Conservation (phyloP, 2,797 vertebrate species). For the Margarornis squamiger region DNA sequence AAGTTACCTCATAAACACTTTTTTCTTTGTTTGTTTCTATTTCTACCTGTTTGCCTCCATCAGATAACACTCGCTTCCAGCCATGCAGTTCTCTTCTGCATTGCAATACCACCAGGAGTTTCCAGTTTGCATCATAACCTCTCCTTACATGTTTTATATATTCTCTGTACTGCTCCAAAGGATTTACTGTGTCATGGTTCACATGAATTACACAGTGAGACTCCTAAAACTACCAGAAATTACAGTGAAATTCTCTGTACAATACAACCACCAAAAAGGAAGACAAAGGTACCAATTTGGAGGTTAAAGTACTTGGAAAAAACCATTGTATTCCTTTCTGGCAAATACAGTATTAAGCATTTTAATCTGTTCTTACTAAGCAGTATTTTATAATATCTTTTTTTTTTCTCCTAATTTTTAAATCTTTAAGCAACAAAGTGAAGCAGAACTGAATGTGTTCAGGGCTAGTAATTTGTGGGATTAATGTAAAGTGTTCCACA, state of each 20-base stretch:
- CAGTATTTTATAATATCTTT: neutral
- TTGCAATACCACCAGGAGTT: neutral
- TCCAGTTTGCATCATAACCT: neutral
- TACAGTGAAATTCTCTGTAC: neutral
- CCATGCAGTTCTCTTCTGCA: neutral
- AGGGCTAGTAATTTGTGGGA: neutral
- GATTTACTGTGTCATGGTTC: neutral
- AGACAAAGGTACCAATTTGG: neutral
- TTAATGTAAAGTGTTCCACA: neutral
- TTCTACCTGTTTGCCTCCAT: neutral
- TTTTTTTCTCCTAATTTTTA: neutral
- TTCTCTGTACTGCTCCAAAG: neutral
- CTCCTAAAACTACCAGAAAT: neutral
- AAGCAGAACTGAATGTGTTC: neutral
- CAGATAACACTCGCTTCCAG: neutral
- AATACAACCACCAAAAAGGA: neutral
- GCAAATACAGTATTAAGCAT: constrained; percentile 32
- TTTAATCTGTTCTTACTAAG: neutral
- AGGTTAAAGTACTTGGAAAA: neutral
- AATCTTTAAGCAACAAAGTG: neutral
- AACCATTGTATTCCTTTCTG: neutral
- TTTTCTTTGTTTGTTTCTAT: neutral
- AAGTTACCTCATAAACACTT: neutral
- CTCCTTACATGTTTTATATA: neutral
- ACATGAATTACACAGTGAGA: neutral